phyloP scores from a whole-genome alignment of 2,113 vertebrate species.

The Lepus americanus region DNA sequence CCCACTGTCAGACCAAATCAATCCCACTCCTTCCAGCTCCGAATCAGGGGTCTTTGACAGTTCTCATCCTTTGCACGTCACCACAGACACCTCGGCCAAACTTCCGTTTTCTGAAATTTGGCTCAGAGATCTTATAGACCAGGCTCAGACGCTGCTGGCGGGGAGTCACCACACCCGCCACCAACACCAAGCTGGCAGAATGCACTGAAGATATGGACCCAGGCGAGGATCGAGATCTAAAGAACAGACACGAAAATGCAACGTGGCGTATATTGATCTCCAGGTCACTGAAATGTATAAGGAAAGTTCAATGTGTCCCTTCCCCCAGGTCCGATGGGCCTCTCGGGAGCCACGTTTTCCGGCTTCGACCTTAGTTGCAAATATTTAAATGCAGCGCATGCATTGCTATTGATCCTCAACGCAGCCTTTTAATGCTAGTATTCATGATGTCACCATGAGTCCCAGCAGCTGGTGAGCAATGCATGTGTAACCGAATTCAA shows the following conservation, averaged over 20 bases:
- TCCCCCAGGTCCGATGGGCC: slow-evolving; percentile 19
- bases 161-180: not conserved
- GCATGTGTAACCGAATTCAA: not conserved
- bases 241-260: slow-evolving; percentile 24
- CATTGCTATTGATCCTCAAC: slow-evolving; percentile 52
- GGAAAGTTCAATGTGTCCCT: not conserved
- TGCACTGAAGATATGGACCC: rapidly evolving
- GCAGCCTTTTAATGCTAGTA: slow-evolving; percentile 57
- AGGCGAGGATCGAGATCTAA: not conserved
- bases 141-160: not conserved
- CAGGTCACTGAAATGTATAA: slow-evolving; percentile 39
- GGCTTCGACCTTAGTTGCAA: slow-evolving; percentile 72
- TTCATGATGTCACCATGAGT: slow-evolving; percentile 5
- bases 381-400: slow-evolving; percentile 67
- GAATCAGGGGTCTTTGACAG: not conserved
- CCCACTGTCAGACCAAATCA: slow-evolving; percentile 9
- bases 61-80: not conserved
- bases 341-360: slow-evolving; percentile 49
- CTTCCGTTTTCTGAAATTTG: not conserved
- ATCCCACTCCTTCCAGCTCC: not conserved
- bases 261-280: slow-evolving; percentile 43
- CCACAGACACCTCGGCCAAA: not conserved
- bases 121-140: not conserved
- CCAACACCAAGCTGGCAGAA: not conserved
- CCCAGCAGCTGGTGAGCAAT: not conserved